Percentiles rank a stretch among this genome's conserved stretches.
Conservation (phyloP, 2,888 invertebrate species). For the Antheraea assamensis region DNA sequence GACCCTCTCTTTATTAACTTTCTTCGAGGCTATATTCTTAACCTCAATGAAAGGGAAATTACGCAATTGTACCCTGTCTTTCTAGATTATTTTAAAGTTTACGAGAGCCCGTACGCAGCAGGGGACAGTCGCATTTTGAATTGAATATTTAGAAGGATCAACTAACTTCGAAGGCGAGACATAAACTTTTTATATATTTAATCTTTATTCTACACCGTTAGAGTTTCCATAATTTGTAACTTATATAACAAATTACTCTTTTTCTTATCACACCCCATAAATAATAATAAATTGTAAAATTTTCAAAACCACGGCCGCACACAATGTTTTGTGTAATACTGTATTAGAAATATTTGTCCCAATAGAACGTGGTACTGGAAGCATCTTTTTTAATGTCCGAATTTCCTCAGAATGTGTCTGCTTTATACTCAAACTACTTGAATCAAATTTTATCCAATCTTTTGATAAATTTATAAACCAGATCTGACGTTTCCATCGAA, state of each 20-base stretch:
- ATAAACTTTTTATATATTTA: slow-evolving; percentile 68
- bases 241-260: no score
- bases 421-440: background rate
- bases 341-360: no score
- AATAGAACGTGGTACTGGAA: no score
- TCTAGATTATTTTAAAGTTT: slow-evolving; percentile 35
- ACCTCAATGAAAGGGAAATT: slow-evolving; percentile 20
- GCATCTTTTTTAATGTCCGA: no score
- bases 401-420: no score
- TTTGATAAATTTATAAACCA: background rate
- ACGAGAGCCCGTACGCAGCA: slow-evolving; percentile 30
- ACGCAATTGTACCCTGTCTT: slow-evolving; percentile 27
- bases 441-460: background rate
- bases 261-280: no score
- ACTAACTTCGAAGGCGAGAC: slow-evolving; percentile 44
- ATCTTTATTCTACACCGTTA: slow-evolving; percentile 43
- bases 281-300: no score
- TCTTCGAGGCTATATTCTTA: slow-evolving; percentile 18
- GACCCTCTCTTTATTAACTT: slow-evolving; percentile 25
- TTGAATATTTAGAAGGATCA: slow-evolving; percentile 41
- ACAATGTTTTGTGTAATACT: no score
- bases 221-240: background rate
- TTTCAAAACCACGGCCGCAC: no score
- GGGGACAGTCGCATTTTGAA: slow-evolving; percentile 34
- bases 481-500: background rate